These are phyloP conservation scores for Lepus americanus DNA, from an alignment of 2,113 vertebrate genomes.

Conservation along the genomic window DNA sequence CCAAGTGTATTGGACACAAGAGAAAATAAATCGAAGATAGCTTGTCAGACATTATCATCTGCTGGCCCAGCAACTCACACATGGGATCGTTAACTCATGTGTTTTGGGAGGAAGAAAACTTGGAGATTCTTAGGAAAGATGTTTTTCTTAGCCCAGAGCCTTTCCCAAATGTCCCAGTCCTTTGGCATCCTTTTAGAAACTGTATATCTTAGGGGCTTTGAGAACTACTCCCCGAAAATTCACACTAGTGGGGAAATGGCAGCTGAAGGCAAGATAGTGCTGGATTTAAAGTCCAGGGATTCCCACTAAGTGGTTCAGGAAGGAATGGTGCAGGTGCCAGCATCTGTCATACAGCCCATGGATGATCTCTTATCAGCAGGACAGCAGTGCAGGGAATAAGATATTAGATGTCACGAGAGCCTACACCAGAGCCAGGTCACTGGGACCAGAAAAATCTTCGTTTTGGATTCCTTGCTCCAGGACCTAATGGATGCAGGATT, in stretches of 20 bases:
- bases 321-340: not conserved
- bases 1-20: slow-evolving; percentile 74
- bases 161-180: slow-evolving; percentile 79
- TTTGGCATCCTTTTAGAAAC: slow-evolving; percentile 71
- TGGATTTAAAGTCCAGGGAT: not conserved
- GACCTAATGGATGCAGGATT: not conserved
- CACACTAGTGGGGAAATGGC: slow-evolving; percentile 59
- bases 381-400: not conserved
- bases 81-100: slow-evolving; percentile 82
- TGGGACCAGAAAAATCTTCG: not conserved
- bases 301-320: not conserved
- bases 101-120: slow-evolving; percentile 75
- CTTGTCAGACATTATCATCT: slow-evolving; percentile 72
- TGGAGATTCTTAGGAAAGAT: slow-evolving; percentile 80
- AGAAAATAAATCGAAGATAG: slow-evolving; percentile 83
- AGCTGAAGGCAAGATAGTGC: not conserved
- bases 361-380: not conserved
- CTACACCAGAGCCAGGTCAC: not conserved
- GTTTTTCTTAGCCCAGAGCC: slow-evolving; percentile 78
- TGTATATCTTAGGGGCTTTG: slow-evolving; percentile 60
- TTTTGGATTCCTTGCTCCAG: not conserved
- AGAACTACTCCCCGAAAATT: slow-evolving; percentile 66
- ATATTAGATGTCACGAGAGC: not conserved
- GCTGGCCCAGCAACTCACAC: slow-evolving; percentile 74
- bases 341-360: not conserved